phyloP scores from a whole-genome alignment of 2,888 invertebrate species.

The Coleophora flavipennella region DNA sequence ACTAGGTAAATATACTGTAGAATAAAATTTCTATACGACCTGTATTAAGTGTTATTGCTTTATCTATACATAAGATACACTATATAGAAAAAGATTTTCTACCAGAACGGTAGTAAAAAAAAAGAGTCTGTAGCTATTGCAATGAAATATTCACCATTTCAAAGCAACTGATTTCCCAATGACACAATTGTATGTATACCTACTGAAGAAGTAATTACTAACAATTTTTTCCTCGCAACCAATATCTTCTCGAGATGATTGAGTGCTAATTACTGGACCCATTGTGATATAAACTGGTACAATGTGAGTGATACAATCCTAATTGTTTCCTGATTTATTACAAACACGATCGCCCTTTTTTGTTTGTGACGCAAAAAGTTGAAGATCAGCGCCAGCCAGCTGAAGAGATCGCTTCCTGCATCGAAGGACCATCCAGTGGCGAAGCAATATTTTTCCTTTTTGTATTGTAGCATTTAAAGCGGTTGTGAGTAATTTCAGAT shows the following conservation, averaged over 20 bases:
- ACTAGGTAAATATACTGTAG: constrained; percentile 19
- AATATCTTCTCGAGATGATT: constrained; percentile 36
- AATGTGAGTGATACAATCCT: constrained; percentile 40
- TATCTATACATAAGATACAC: too few species aligned
- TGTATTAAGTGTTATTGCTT: too few species aligned
- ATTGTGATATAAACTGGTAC: constrained; percentile 45
- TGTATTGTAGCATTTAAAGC: too few species aligned
- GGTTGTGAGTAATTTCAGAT: constrained; percentile 7
- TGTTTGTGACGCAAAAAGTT: constrained; percentile 1
- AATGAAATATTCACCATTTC: neutral
- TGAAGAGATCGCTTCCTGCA: constrained; percentile 1
- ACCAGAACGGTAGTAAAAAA: neutral
- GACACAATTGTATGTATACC: constrained; percentile 7
- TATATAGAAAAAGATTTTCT: neutral
- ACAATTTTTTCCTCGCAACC: constrained; percentile 18
- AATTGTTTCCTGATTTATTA: constrained; percentile 43
- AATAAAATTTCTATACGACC: too few species aligned
- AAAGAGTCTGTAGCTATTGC: too few species aligned
- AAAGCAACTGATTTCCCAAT: constrained; percentile 6
- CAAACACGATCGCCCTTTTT: constrained; percentile 6
- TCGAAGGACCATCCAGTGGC: constrained; percentile 36
- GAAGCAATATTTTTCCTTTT: neutral
- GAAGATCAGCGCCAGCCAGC: too few species aligned
- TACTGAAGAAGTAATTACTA: constrained; percentile 2
- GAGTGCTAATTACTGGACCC: constrained; percentile 38